Base-by-base conservation (phyloP, 2,113 vertebrate species). In the Eulacestoma nigropectus region DNA sequence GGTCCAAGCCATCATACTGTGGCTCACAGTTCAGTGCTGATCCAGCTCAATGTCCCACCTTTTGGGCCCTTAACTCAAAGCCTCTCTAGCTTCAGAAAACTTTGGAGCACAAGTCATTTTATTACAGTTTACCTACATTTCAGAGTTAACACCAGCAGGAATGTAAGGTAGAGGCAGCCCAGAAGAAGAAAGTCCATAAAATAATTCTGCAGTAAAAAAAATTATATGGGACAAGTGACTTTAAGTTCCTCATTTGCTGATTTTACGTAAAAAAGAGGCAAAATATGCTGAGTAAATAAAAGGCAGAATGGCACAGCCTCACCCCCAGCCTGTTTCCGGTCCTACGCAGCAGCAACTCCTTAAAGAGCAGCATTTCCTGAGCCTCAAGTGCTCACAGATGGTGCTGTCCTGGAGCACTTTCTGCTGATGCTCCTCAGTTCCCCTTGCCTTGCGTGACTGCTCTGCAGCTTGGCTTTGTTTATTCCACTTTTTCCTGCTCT, bases 321-420 rank as follows among this genome's bases (percentile, higher is more conserved):
- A 30, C 14, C 90, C 95, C 88, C 68, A 25, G 73, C 4, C 93
- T 92, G 89, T 84, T 97, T 96, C 96, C 95, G 25, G 73, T 23
- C 7, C 2, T 20, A 30, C 0, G 0, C 87, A 64, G 2, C 10
- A 83, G 60, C 73, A 37, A 10, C 76, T 86, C 55, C 89, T 62
- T 37, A 9, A 77, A 47, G 92, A 95, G 94, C 94, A 96, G 92
- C 76, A 64, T 64, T 97, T 97, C 96, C 96, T 95, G 96, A 75
- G 5, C 76, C 74, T 79, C 80, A 46, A 96, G 89, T 87, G 83
- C 86, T 93, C 37, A 0, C 96, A 97, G 96, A 86, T 97, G 95
- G 83, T 86, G 87, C 41, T 69, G 90, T 67, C 92, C 93, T 72
- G 67, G 69, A 95, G 83, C 69, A 3, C 90, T 96, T 96, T 95